Conservation (phyloP, 2,888 invertebrate genomes). For the Drosophila lacicola region DNA sequence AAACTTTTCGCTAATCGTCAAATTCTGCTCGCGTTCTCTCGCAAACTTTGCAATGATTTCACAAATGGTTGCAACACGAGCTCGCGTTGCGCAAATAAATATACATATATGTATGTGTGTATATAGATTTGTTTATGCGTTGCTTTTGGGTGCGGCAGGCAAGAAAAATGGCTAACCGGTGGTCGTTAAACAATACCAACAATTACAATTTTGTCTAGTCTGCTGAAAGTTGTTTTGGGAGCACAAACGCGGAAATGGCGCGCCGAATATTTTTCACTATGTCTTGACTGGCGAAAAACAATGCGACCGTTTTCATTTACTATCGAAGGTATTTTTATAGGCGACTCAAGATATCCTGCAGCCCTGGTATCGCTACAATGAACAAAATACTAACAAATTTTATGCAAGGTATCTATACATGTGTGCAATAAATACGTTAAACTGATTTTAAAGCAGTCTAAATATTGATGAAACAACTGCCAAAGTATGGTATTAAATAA, state of each 20-base stretch:
- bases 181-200: not conserved
- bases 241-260: constrained; percentile 66
- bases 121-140: not conserved
- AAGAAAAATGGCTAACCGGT: not conserved
- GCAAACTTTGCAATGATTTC: constrained; percentile 28
- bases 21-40: constrained; percentile 15
- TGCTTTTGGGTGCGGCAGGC: not conserved
- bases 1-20: constrained; percentile 31
- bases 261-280: constrained; percentile 69
- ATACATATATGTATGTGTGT: not conserved
- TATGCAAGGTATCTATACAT: not conserved
- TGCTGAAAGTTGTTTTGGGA: not conserved
- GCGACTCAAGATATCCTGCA: not conserved
- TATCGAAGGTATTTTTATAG: not conserved
- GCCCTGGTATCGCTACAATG: constrained; percentile 1
- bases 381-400: constrained; percentile 13
- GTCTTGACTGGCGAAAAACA: constrained; percentile 33
- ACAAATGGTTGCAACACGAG: constrained; percentile 27
- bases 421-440: too few relatives aligned
- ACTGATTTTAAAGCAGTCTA: not conserved
- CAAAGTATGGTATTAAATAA: not conserved
- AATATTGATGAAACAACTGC: not conserved
- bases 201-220: not conserved
- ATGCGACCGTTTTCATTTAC: constrained; percentile 20
- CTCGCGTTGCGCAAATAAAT: not conserved